These are phyloP conservation scores for Australoheros scitulus DNA, from an alignment of 2,113 vertebrate species.

Conservation along the genomic window DNA sequence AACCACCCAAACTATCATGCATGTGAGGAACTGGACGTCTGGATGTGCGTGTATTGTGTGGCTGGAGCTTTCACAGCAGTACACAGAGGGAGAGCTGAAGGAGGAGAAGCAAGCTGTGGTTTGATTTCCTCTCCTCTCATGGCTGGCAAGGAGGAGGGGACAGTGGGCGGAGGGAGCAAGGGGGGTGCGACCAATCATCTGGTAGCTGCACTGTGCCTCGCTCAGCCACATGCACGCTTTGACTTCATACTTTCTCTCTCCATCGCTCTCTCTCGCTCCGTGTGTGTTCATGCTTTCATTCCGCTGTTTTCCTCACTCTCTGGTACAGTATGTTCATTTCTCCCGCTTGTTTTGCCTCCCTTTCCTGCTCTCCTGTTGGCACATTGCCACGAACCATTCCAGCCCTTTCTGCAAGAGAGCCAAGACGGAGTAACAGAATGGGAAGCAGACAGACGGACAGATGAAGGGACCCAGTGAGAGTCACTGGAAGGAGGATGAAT, in stretches of 20 bases:
- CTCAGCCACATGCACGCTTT: neutral
- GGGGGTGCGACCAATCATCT: conserved; percentile 82
- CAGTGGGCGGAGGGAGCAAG: conserved; percentile 65
- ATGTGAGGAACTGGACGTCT: neutral
- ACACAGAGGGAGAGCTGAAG: neutral
- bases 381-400: conserved; percentile 30
- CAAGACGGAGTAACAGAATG: neutral
- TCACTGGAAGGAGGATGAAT: neutral
- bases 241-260: neutral
- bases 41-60: neutral
- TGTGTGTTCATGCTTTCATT: conserved; percentile 29
- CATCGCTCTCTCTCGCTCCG: too few relatives aligned
- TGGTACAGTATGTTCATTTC: conserved; percentile 52
- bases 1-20: neutral
- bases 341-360: conserved; percentile 1
- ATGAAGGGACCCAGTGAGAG: neutral
- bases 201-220: conserved; percentile 33
- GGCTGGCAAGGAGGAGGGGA: conserved; percentile 52
- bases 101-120: conserved; percentile 31
- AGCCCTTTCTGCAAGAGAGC: neutral
- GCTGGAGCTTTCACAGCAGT: neutral
- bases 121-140: conserved; percentile 42
- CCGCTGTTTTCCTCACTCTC: conserved; percentile 9
- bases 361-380: conserved; percentile 1
- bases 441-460: neutral